Conservation (phyloP, 2,797 vertebrate genomes). For the Halcyon smyrnensis region DNA sequence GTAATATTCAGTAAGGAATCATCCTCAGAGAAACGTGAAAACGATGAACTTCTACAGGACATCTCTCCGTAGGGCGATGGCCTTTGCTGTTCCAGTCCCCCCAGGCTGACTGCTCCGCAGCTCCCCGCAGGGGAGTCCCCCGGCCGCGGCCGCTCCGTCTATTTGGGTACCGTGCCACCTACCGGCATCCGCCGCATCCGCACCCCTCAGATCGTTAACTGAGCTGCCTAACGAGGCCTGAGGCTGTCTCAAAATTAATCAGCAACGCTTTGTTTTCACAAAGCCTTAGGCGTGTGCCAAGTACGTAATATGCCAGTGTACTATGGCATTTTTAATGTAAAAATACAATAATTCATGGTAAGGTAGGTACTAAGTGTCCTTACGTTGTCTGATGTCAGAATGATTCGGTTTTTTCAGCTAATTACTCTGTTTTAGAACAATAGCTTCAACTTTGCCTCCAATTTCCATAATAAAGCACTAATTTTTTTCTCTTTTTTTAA, state of each 20-base stretch:
- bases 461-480: not conserved
- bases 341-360: not conserved
- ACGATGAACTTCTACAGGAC: too few relatives aligned
- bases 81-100: too few relatives aligned
- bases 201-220: not conserved
- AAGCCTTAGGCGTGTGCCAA: rapidly evolving
- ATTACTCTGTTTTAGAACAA: not conserved
- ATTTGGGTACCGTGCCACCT: constrained; percentile 76
- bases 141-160: not conserved
- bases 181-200: constrained; percentile 36
- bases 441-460: not conserved
- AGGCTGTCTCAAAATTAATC: not conserved
- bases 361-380: not conserved
- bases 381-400: not conserved
- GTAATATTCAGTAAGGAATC: not conserved
- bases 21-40: too few relatives aligned
- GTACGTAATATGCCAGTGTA: rapidly evolving
- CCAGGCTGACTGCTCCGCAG: not conserved
- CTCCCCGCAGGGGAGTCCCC: too few relatives aligned
- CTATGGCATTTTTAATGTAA: rapidly evolving
- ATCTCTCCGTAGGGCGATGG: rapidly evolving
- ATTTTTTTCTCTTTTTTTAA: not conserved
- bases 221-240: rapidly evolving
- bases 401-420: not conserved
- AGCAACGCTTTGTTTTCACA: not conserved